Evolutionary conservation across 2,797 vertebrate genomes (phyloP).

Genomic region (Antennarius maculatus): DNA sequence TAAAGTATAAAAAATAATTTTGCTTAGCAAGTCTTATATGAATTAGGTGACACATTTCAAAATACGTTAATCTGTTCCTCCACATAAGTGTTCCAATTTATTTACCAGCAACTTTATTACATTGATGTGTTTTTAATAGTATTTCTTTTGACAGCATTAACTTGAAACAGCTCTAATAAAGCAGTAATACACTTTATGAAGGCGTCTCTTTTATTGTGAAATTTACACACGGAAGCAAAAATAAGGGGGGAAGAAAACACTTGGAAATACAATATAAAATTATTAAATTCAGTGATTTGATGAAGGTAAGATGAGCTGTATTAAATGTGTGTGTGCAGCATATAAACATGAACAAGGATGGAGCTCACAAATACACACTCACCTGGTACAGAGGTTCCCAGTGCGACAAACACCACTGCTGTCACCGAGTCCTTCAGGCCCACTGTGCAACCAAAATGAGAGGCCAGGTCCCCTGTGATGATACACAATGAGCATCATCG

Average conservation of each 20-base stretch:
- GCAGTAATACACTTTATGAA: neutral
- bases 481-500: neutral
- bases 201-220: neutral
- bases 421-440: conserved; percentile 98
- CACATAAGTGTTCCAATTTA: too few relatives aligned
- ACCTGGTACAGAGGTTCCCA: conserved; percentile 98
- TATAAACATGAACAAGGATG: too few relatives aligned
- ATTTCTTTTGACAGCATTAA: neutral
- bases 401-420: conserved; percentile 94
- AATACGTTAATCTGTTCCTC: too few relatives aligned
- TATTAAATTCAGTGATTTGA: neutral
- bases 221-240: neutral
- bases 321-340: too few relatives aligned
- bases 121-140: neutral
- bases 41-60: too few relatives aligned
- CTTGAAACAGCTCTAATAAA: conserved; percentile 1
- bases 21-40: too few relatives aligned
- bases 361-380: conserved; percentile 14
- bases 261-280: conserved; percentile 2
- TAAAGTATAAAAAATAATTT: too few relatives aligned
- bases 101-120: neutral
- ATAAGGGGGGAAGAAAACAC: conserved; percentile 1
- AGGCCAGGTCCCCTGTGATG: conserved; percentile 87
- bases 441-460: conserved; percentile 97
- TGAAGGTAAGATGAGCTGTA: too few relatives aligned